Evolutionary conservation across 2,113 vertebrate genomes (phyloP), one percentile per base, ranked within the genome.

Genomic region (Cottus gobio): DNA sequence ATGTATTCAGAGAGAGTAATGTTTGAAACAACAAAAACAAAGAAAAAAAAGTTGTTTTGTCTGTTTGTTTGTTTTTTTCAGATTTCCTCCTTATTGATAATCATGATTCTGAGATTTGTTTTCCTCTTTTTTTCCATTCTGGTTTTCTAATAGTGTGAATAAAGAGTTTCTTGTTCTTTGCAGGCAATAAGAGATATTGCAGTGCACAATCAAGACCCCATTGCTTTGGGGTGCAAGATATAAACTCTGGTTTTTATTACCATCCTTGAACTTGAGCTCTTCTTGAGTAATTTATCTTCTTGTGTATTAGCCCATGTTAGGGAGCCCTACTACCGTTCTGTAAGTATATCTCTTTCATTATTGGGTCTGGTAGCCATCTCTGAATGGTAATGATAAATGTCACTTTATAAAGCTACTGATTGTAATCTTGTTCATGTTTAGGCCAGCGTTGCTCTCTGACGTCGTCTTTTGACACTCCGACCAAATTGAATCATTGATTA

Each of bases 371-470:
- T 78, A 85, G 83, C 88, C 86, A 81, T 92, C n/a, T 8, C 71
- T 56, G 66, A 72, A 85, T 87, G 80, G 76, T 56, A 9, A 85
- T 79, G 83, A 87, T 86, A 82, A 75, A 85, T 80, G 91, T 94
- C 93, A 94, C 92, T 93, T 95, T 95, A 93, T 91, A 54, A 89
- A 90, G 90, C 85, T 90, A 91, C 90, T 93, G 90, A 94, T 94
- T 94, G 93, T 95, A 93, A 73, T 77, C 86, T 90, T 87, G 77
- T 85, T 67, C 82, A 44, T 18, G 70, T 77, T 82, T 71, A 73
- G 56, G 83, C 80, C 82, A 48, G 74, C 66, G 71, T 64, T 88
- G 82, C 82, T 79, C 75, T 86, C 84, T 77, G 68, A 7, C 67
- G 37, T 67, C 67, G 83, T 77, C 57, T 74, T 88, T 77, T 85